phyloP scores from a whole-genome alignment of 1,140 invertebrate genomes.

The Zaprionus gabonicus region DNA sequence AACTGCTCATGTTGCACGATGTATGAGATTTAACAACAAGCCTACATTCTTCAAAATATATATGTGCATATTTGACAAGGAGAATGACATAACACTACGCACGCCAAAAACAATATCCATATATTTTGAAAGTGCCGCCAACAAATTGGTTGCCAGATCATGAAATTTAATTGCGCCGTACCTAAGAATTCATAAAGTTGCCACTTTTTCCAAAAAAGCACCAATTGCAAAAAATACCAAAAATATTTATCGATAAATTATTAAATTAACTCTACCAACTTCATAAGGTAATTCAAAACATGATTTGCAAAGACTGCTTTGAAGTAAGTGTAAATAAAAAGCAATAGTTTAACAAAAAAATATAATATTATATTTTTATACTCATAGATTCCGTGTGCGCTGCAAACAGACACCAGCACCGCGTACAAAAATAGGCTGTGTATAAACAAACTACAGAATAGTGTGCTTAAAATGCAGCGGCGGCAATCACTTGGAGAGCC shows the following conservation, averaged over 20 bases:
- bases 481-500: constrained; percentile 83
- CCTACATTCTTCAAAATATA: background rate
- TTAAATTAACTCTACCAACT: background rate
- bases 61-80: background rate
- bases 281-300: background rate
- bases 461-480: constrained; percentile 85
- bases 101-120: background rate
- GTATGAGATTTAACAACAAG: background rate
- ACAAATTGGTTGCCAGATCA: background rate
- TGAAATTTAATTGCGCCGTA: background rate
- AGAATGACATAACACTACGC: background rate
- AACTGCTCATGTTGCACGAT: background rate
- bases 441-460: background rate
- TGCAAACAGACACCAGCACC: background rate
- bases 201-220: background rate
- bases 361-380: background rate
- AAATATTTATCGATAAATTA: constrained; percentile 2
- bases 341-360: background rate
- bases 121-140: background rate
- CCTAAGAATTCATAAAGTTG: background rate
- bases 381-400: background rate
- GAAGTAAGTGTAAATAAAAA: background rate
- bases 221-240: background rate
- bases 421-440: background rate
- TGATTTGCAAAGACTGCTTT: background rate